Percentiles rank a stretch among this genome's conserved stretches.
phyloP scores from a whole-genome alignment of 2,888 invertebrate genomes.

The Stenchaetothrips biformis region DNA sequence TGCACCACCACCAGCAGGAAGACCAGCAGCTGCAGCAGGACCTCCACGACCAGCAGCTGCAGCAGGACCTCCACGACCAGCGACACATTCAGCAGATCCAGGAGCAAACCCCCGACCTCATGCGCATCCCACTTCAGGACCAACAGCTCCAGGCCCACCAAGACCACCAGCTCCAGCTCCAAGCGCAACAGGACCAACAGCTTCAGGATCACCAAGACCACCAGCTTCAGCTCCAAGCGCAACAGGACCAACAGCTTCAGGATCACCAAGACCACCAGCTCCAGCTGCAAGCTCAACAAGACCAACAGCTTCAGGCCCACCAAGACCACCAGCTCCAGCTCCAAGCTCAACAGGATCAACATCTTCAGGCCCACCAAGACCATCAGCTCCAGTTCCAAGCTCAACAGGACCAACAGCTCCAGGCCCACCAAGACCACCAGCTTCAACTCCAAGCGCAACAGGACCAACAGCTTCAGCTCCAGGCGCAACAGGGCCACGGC shows the following conservation, averaged over 20 bases:
- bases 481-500: slow-evolving; percentile 27
- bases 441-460: slow-evolving; percentile 32
- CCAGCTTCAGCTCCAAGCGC: slow-evolving; percentile 30
- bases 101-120: slow-evolving; percentile 26
- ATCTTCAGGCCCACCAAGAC: slow-evolving; percentile 20
- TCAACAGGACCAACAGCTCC: slow-evolving; percentile 30
- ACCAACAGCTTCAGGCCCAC: slow-evolving; percentile 28
- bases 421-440: slow-evolving; percentile 27
- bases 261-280: slow-evolving; percentile 26
- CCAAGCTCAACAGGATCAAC: slow-evolving; percentile 28
- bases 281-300: slow-evolving; percentile 32
- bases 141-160: slow-evolving; percentile 26
- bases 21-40: not conserved
- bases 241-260: slow-evolving; percentile 1
- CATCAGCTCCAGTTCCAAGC: slow-evolving; percentile 29
- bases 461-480: slow-evolving; percentile 30
- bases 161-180: slow-evolving; percentile 29
- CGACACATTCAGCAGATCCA: slow-evolving; percentile 37
- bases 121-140: slow-evolving; percentile 25
- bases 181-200: slow-evolving; percentile 31
- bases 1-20: slow-evolving; percentile 25
- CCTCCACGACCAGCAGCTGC: slow-evolving; percentile 28
- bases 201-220: too few relatives aligned
- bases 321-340: too few relatives aligned
- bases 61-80: slow-evolving; percentile 37